Evolutionary conservation across 2,888 invertebrate genomes (phyloP).

Genomic region (Tridacna gigas): DNA sequence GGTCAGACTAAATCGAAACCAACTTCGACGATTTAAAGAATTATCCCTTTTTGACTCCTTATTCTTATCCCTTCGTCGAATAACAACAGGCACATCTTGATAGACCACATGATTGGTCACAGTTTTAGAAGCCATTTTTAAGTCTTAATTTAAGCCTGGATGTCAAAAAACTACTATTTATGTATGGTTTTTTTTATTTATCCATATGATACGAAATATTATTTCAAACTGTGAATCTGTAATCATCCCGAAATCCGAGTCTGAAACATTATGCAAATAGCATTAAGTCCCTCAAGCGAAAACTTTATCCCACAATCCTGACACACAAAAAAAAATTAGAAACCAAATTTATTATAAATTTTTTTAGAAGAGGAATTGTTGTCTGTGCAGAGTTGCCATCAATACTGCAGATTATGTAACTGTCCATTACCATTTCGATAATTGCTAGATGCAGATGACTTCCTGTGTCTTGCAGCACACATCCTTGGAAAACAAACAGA

Average conservation of each 20-base stretch:
- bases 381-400: too few species aligned
- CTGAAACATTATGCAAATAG: slow-evolving; percentile 20
- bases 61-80: slow-evolving; percentile 59
- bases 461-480: too few species aligned
- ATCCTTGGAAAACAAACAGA: too few species aligned
- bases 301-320: neutral
- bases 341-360: too few species aligned
- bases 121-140: slow-evolving; percentile 19
- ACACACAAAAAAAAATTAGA: too few species aligned
- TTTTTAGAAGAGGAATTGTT: too few species aligned
- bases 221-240: slow-evolving; percentile 4
- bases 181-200: slow-evolving; percentile 3
- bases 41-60: slow-evolving; percentile 50
- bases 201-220: slow-evolving; percentile 10
- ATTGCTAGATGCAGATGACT: too few species aligned
- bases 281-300: slow-evolving; percentile 7
- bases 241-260: slow-evolving; percentile 1
- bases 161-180: neutral
- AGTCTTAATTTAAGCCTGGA: neutral
- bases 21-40: slow-evolving; percentile 56
- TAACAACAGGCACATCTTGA: slow-evolving; percentile 51
- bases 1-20: slow-evolving; percentile 66
- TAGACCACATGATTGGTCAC: neutral
- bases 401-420: too few species aligned
- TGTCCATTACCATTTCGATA: too few species aligned